A percentile compares a stretch with the other conserved stretches of the same genome.
phyloP scores from a whole-genome alignment of 2,888 invertebrate species.

The Parnassius apollo region DNA sequence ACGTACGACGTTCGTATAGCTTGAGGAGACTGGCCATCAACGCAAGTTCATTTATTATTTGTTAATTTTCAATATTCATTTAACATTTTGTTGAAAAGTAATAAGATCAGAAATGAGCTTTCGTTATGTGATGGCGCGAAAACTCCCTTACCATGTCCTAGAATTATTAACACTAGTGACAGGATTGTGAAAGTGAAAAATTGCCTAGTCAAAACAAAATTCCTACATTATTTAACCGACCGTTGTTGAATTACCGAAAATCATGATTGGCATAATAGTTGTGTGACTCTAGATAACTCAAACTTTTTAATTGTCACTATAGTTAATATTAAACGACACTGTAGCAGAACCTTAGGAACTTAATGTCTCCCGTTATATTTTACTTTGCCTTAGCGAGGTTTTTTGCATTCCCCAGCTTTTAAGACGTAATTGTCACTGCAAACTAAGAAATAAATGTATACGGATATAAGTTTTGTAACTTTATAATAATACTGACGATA shows the following conservation, averaged over 20 bases:
- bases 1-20: constrained; percentile 23
- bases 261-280: constrained; percentile 22
- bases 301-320: constrained; percentile 29
- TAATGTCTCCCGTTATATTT: constrained; percentile 28
- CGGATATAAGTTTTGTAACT: constrained; percentile 6
- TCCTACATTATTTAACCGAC: neutral
- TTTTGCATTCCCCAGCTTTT: constrained; percentile 34
- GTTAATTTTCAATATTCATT: too few relatives aligned
- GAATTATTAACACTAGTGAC: constrained; percentile 33
- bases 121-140: constrained; percentile 21
- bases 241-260: constrained; percentile 7
- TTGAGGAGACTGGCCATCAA: constrained; percentile 21
- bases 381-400: constrained; percentile 26
- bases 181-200: constrained; percentile 4
- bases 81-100: too few relatives aligned
- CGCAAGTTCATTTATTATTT: constrained; percentile 17
- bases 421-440: constrained; percentile 35
- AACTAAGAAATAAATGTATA: neutral
- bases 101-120: constrained; percentile 10
- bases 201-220: constrained; percentile 10
- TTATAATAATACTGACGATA: neutral
- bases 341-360: constrained; percentile 27
- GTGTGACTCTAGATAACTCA: constrained; percentile 18
- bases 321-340: constrained; percentile 30
- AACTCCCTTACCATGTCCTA: constrained; percentile 29